Evolutionary conservation across 2,888 invertebrate genomes (phyloP), one percentile per base, ranked within the genome.

Genomic region (Ormyrus labotus): DNA sequence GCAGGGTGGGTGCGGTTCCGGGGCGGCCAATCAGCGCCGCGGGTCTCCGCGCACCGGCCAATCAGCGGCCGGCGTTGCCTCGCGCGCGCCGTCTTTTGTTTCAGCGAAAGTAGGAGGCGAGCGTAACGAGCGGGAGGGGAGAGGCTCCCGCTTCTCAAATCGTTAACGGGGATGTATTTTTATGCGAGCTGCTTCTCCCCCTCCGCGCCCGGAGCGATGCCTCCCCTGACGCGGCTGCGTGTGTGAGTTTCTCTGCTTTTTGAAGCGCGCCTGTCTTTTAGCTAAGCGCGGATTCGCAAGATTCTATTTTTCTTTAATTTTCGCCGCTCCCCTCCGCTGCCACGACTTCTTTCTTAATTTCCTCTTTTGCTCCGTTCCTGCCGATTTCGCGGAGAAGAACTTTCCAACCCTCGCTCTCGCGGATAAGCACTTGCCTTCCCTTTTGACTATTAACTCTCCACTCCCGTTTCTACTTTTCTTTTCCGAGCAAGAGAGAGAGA

Each of bases 1-100:
- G 90, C 90, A 89, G 89, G 90, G 88, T 90, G 89, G 90, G 90
- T 90, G 90, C 90, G 90, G 90, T 89, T 88, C 89, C 86, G 85
- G 86, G 86, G 72, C 69, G 86, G 90, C 90, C 90, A 90, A 90
- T 90, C 88, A 90, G 88, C 87, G 87, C 86, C 85, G 85, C 87
- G 87, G 85, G 85, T 86, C 87, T 86, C 87, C 86, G 86, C 87
- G 86, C 84, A 85, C 85, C 85, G 87, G 90, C 90, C 90, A 90
- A 90, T 90, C 89, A 90, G 88, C 83, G 84, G 86, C 85, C 53
- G 69, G 81, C 74, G 63, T 51, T 57, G 74, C 58, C 13, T 19
- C 69, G 45, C 57, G 19, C 74, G 83, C 58, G 50, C 85, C 87
- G 88, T 88, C 89, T 89, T 89, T 89, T 89, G 89, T 89, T 89